Evolutionary conservation across 2,888 invertebrate species (phyloP).

Genomic region (Leptarthrus brevirostris): DNA sequence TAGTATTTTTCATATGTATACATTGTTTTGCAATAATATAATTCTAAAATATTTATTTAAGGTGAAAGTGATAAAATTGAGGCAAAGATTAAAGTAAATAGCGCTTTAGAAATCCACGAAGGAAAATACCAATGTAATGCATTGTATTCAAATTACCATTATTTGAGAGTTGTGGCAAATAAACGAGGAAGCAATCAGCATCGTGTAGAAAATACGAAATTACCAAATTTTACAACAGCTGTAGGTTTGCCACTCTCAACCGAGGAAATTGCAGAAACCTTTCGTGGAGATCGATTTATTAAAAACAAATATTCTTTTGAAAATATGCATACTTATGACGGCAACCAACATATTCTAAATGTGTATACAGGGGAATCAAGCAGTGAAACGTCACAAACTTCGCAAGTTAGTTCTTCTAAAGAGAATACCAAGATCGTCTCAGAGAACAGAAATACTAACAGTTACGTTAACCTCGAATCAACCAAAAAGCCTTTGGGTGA

Average conservation of each 20-base stretch:
- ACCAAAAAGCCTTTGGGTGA: constrained; percentile 21
- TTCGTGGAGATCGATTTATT: constrained; percentile 3
- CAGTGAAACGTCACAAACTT: constrained; percentile 14
- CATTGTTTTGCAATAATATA: background rate
- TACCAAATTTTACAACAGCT: constrained; percentile 17
- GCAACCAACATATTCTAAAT: too few species aligned
- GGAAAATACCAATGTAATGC: constrained; percentile 66
- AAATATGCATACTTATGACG: background rate
- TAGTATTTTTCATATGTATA: constrained; percentile 9
- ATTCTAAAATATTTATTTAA: constrained; percentile 55
- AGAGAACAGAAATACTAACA: constrained; percentile 9
- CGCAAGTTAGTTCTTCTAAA: constrained; percentile 5
- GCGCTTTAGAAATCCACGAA: constrained; percentile 65
- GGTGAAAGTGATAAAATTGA: constrained; percentile 66
- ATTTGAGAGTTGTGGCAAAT: constrained; percentile 60
- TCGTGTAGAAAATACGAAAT: background rate
- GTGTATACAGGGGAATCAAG: too few species aligned
- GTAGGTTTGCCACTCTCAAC: constrained; percentile 26
- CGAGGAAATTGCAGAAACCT: constrained; percentile 31
- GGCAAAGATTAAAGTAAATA: constrained; percentile 64
- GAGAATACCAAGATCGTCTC: constrained; percentile 5
- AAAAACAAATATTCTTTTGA: constrained; percentile 32
- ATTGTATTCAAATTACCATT: constrained; percentile 61
- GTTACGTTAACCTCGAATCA: background rate
- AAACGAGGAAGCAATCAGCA: constrained; percentile 51